phyloP scores from a whole-genome alignment of 1,140 invertebrate genomes.

The Acyrthosiphon pisum region DNA sequence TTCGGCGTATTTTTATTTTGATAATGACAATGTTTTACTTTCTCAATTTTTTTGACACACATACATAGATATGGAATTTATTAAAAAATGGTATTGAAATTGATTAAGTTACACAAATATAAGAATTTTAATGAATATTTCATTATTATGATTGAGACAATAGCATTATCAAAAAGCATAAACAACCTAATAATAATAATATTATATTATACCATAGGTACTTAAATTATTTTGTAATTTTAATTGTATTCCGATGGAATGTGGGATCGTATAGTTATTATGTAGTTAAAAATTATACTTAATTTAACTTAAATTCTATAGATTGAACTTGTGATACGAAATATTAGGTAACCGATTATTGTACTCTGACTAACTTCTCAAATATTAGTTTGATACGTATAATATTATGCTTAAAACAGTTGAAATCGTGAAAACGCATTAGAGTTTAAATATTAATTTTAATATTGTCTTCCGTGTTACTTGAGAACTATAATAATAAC shows the following conservation, averaged over 20 bases:
- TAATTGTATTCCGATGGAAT: background rate
- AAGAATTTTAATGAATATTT: background rate
- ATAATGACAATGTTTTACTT: background rate
- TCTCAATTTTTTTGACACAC: background rate
- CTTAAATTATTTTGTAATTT: background rate
- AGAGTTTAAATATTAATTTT: background rate
- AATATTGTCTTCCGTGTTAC: background rate
- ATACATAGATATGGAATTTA: no score
- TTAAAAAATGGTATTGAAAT: background rate
- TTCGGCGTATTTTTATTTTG: background rate
- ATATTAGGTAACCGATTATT: background rate
- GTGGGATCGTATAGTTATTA: background rate
- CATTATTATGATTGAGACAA: background rate
- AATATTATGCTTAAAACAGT: background rate
- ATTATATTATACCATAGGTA: no score
- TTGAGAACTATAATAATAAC: background rate
- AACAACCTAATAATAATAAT: background rate
- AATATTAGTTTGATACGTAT: background rate
- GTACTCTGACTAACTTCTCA: background rate
- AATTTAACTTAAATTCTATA: background rate
- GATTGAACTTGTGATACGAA: background rate
- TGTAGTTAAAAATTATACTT: background rate
- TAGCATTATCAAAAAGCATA: background rate
- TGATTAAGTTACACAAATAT: background rate
- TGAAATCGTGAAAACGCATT: background rate